Base-by-base conservation (phyloP, 2,113 vertebrate genomes). In the Psilopsiagon aurifrons region DNA sequence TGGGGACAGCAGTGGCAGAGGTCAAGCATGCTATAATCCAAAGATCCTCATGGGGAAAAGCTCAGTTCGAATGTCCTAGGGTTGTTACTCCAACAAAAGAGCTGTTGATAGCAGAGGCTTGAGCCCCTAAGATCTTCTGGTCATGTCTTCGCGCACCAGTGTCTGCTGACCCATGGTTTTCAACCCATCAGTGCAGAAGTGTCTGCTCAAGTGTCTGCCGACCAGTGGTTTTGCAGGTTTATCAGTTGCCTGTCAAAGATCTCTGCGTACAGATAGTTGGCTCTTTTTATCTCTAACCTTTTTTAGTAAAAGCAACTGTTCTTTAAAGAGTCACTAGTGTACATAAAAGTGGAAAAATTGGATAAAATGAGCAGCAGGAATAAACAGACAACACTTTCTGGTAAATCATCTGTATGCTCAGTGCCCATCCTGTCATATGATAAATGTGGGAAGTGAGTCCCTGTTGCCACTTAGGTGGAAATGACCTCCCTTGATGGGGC, bases 71-170 rank as follows among this genome's bases (percentile, higher is more conserved):
- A 13, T 43, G 16, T 43, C 55, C 55, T 37, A 70, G 24, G 16
- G 8, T 25, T 71, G 10, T 47, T 55, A 24, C 3, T 63, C 14
- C 18, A 17, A 22, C 44, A 60, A n/a, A 35, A 80, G 24, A 43
- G 11, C 43, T 85, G 10, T 28, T 44, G 13, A 39, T 64, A 37
- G 37, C 31, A 43, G n/a, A 75, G 20, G 11, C 22, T 76, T 78
- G 51, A 77, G 25, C 17, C 15, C 10, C 11, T 3, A 0, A 75
- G 76, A 28, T 86, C 13, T 25, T 18, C 29, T 49, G 19, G 63
- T n/a, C 4, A 2, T 19, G 22, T 54, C 20, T 60, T 11, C 2
- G 2, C 46, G n/a, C 2, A 0, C 2, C 3, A 49, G 5, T 37
- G 39, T 73, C 47, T 60, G 6, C 51, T 91, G 73, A 75, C 39